These are phyloP conservation scores for Aramus guarauna DNA, from an alignment of 2,113 vertebrate genomes.

Conservation along the genomic window DNA sequence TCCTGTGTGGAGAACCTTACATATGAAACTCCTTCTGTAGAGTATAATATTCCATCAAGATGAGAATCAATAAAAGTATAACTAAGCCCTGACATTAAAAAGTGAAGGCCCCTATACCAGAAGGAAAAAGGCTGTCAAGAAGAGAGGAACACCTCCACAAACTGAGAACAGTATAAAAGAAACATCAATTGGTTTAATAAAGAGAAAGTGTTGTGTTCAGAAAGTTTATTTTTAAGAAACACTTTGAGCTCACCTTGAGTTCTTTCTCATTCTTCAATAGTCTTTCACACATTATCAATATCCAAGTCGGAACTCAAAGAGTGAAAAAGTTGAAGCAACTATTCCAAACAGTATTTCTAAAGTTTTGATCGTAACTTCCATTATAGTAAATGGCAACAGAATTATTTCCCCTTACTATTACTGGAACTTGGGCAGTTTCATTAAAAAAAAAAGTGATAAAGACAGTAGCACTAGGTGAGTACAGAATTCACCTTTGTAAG, in stretches of 20 bases:
- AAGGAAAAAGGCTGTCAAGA: neutral
- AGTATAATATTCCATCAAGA: neutral
- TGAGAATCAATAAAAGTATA: neutral
- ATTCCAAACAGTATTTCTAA: neutral
- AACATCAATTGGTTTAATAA: neutral
- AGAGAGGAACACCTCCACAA: neutral
- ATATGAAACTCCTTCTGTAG: neutral
- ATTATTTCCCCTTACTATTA: neutral
- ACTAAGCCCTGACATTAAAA: neutral
- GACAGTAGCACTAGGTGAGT: neutral
- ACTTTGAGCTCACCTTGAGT: neutral
- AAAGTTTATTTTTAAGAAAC: neutral
- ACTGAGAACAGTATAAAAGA: neutral
- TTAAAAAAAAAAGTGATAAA: neutral
- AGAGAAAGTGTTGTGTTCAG: neutral
- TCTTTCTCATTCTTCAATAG: neutral
- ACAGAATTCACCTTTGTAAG: neutral
- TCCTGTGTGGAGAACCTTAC: neutral
- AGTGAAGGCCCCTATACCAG: neutral
- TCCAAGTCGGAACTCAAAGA: neutral
- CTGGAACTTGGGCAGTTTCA: neutral
- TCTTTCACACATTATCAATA: neutral
- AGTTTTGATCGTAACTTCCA: neutral
- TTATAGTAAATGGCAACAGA: neutral
- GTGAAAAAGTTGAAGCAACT: neutral